phyloP scores from a whole-genome alignment of 2,888 invertebrate genomes.

The Mythimna loreyi region DNA sequence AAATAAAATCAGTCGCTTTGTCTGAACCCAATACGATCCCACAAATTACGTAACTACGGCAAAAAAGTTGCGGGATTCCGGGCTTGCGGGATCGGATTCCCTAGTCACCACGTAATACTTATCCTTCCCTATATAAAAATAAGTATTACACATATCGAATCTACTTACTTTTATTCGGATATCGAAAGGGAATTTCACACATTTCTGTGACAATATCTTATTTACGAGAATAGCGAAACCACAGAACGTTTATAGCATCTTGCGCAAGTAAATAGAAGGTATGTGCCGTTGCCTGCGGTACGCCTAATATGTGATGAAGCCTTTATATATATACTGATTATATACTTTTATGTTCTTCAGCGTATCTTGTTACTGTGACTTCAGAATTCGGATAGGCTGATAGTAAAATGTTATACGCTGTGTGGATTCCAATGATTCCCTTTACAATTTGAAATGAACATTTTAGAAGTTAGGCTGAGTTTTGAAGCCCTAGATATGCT shows the following conservation, averaged over 20 bases:
- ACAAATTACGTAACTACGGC: too few relatives aligned
- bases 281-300: background rate
- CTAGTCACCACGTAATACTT: background rate
- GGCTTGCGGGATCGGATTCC: too few relatives aligned
- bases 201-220: constrained; percentile 40
- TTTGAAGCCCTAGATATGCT: background rate
- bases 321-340: too few relatives aligned
- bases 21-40: too few relatives aligned
- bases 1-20: too few relatives aligned
- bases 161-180: constrained; percentile 8
- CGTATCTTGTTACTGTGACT: constrained; percentile 19
- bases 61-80: too few relatives aligned
- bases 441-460: background rate
- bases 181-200: constrained; percentile 21
- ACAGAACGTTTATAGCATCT: constrained; percentile 31
- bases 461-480: background rate
- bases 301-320: constrained; percentile 13
- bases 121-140: constrained; percentile 1
- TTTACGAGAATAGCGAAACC: constrained; percentile 35
- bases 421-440: background rate
- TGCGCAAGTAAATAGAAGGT: constrained; percentile 14
- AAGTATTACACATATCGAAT: constrained; percentile 3
- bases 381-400: constrained; percentile 7
- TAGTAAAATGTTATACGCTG: constrained; percentile 21
- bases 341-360: constrained; percentile 21